Percentiles rank a stretch among this genome's conserved stretches.
phyloP scores from a whole-genome alignment of 2,113 vertebrate genomes.

The Urocolius indicus region DNA sequence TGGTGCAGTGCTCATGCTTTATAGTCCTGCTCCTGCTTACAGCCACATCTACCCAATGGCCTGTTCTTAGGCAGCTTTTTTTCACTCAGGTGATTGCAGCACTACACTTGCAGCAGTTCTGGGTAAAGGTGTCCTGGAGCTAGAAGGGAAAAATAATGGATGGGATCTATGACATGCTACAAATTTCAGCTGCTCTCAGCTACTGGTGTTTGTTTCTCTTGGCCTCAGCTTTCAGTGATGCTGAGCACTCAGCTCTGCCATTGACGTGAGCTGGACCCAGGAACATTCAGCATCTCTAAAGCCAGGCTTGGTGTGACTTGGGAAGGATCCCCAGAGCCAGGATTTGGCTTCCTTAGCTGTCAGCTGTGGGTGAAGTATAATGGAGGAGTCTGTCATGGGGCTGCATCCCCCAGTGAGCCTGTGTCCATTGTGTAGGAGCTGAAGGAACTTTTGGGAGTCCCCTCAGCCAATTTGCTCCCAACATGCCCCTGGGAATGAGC shows the following conservation, averaged over 20 bases:
- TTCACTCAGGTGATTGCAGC: neutral
- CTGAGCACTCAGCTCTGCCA: neutral
- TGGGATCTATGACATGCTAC: neutral
- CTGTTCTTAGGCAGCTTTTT: neutral
- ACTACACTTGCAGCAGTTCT: neutral
- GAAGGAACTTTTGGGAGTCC: neutral
- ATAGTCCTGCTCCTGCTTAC: neutral
- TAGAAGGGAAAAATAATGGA: neutral
- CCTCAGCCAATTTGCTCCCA: rapidly evolving
- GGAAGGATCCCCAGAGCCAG: neutral
- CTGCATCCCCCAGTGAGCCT: rapidly evolving
- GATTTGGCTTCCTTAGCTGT: neutral
- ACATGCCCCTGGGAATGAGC: rapidly evolving
- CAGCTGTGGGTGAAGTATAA: neutral
- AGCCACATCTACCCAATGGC: neutral
- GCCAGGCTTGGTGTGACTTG: rapidly evolving
- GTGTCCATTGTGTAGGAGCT: neutral
- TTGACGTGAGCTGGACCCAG: rapidly evolving
- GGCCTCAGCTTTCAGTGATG: neutral
- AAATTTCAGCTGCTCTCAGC: neutral
- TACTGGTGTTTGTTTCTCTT: neutral
- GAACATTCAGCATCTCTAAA: neutral
- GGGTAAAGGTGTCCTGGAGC: neutral
- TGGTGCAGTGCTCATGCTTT: neutral
- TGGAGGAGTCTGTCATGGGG: neutral